Conservation (phyloP, 2,797 vertebrate species). For the Sebastes hubbsi region DNA sequence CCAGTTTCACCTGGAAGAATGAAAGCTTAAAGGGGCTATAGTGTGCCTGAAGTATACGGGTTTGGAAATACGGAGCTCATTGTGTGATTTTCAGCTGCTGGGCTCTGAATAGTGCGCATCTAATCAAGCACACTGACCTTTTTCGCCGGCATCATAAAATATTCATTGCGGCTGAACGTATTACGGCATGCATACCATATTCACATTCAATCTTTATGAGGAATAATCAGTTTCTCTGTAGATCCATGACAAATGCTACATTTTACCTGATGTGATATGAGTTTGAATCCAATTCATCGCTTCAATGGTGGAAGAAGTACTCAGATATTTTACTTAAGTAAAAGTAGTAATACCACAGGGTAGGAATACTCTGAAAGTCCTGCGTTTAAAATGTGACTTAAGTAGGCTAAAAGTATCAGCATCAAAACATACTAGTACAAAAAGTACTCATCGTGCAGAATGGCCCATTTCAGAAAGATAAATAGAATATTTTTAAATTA, state of each 20-base stretch:
- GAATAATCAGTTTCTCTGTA: slow-evolving; percentile 52
- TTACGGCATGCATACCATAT: slow-evolving; percentile 45
- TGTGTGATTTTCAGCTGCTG: slow-evolving; percentile 28
- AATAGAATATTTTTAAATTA: too few species aligned
- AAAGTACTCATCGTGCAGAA: too few species aligned
- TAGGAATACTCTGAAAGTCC: too few species aligned
- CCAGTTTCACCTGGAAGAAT: slow-evolving; percentile 9
- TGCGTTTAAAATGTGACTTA: too few species aligned
- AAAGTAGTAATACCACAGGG: too few species aligned
- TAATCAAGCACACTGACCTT: slow-evolving; percentile 72
- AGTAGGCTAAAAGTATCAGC: too few species aligned
- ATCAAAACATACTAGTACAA: too few species aligned
- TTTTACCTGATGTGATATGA: slow-evolving; percentile 41
- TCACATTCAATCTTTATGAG: slow-evolving; percentile 57
- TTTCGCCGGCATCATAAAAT: slow-evolving; percentile 69
- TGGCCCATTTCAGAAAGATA: too few species aligned
- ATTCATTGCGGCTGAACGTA: slow-evolving; percentile 69
- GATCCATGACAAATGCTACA: slow-evolving; percentile 49
- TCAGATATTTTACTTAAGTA: too few species aligned
- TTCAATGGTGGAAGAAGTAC: too few species aligned
- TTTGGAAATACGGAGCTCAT: slow-evolving; percentile 5
- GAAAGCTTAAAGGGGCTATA: slow-evolving; percentile 18
- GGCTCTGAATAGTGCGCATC: slow-evolving; percentile 28
- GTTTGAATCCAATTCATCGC: slow-evolving; percentile 47
- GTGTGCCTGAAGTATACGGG: neutral